These are phyloP conservation scores for Condylura cristata DNA, from an alignment of 2,113 vertebrate species.

Conservation along the genomic window DNA sequence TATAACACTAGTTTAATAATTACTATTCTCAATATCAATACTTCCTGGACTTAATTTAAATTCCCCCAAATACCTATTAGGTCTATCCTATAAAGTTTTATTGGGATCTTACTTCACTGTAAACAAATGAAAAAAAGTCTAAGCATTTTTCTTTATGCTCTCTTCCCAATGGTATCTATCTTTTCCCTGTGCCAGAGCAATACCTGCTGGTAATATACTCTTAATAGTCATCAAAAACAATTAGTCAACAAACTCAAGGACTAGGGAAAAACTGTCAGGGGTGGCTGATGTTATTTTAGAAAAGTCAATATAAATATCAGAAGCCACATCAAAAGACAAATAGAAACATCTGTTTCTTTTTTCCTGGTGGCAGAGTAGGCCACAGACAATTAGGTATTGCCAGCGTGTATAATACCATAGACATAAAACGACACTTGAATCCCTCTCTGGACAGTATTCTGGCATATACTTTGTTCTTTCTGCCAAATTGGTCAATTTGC, in stretches of 20 bases:
- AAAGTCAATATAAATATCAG: slow-evolving; percentile 79
- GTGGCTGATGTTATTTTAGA: slow-evolving; percentile 66
- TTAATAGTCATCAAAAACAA: slow-evolving; percentile 59
- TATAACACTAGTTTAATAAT: slow-evolving; percentile 16
- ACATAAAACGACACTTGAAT: slow-evolving; percentile 64
- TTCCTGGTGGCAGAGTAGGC: slow-evolving; percentile 41
- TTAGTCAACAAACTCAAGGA: slow-evolving; percentile 71
- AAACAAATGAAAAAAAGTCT: background rate
- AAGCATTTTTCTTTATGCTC: slow-evolving; percentile 48
- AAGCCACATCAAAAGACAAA: slow-evolving; percentile 79
- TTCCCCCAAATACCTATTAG: background rate
- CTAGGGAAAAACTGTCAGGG: slow-evolving; percentile 27
- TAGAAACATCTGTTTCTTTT: slow-evolving; percentile 80
- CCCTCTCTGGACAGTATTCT: slow-evolving; percentile 41
- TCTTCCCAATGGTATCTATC: slow-evolving; percentile 21
- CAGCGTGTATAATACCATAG: background rate
- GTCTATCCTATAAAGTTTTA: background rate
- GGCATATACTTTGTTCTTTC: slow-evolving; percentile 60
- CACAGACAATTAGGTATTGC: slow-evolving; percentile 32
- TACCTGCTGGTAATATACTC: slow-evolving; percentile 17
- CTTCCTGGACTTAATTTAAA: slow-evolving; percentile 22
- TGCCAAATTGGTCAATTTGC: slow-evolving; percentile 65
- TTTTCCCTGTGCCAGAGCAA: slow-evolving; percentile 38
- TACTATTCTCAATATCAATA: background rate
- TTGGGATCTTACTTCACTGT: background rate